phyloP scores from a whole-genome alignment of 2,797 vertebrate genomes.

The Takifugu ocellatus region DNA sequence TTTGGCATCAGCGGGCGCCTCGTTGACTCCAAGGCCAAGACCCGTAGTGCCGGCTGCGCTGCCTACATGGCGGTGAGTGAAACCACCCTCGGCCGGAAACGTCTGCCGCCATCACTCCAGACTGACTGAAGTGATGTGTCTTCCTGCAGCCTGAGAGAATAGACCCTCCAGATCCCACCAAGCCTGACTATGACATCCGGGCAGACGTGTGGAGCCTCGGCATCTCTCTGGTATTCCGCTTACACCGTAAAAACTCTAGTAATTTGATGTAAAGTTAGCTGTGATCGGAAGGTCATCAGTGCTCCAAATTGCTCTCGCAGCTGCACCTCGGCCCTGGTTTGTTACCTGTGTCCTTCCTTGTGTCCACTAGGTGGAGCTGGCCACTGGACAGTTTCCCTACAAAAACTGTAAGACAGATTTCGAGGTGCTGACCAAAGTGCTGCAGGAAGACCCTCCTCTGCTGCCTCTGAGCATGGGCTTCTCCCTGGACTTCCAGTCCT shows the following conservation, averaged over 20 bases:
- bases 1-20: constrained; percentile 95
- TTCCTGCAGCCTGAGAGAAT: constrained; percentile 88
- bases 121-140: not conserved
- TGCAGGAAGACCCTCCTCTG: constrained; percentile 93
- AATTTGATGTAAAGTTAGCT: not conserved
- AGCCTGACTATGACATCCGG: constrained; percentile 94
- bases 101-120: not conserved
- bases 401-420: constrained; percentile 98
- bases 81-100: not conserved
- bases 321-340: not conserved
- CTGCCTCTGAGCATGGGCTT: constrained; percentile 92
- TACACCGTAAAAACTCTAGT: not conserved
- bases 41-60: constrained; percentile 92
- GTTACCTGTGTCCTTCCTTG: not conserved
- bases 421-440: constrained; percentile 96
- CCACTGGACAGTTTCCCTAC: constrained; percentile 94
- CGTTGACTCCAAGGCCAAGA: constrained; percentile 95
- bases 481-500: constrained; percentile 94
- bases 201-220: constrained; percentile 96
- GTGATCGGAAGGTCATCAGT: too few relatives aligned
- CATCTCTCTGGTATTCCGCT: constrained; percentile 85
- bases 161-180: constrained; percentile 93
- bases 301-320: not conserved
- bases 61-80: constrained; percentile 93
- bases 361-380: constrained; percentile 85